Base-by-base conservation (phyloP, 2,113 vertebrate species). In the Crypturellus undulatus region DNA sequence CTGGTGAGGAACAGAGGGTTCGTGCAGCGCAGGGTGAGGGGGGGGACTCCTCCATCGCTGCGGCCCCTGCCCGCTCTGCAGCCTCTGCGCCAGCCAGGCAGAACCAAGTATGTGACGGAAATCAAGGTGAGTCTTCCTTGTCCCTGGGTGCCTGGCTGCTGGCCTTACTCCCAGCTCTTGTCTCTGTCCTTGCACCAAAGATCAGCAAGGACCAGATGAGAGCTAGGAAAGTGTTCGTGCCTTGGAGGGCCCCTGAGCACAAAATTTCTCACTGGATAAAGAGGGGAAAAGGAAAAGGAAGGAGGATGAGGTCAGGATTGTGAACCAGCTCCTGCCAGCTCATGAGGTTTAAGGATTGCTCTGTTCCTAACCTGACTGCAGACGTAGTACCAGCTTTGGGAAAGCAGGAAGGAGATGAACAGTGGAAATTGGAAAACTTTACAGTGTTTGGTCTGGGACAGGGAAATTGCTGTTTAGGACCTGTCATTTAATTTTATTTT, bases 131-230 rank as follows among this genome's bases (percentile, higher is more conserved):
- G 54, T 54, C n/a, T 68, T 54, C 70, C 52, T 68, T 26, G 26
- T 45, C 12, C 25, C 2, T 1, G 12, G 7, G 15, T 73, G 28
- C 34, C 0, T 2, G 17, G 21, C 2, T 4, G 25, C 60, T 3
- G 0, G 10, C 36, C 43, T 43, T 30, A 17, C 43, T 54, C 20
- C 8, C 17, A 12, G 60, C 43, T 75, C 43, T 38, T 10, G 54
- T 32, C 25, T 60, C 69, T 36, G 25, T 21, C 42, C 69, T 52
- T 4, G 16, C 32, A 45, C 21, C 16, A 43, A 43, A 52, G 15
- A 26, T 32, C 3, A 0, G 30, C 34, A 24, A 73, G 34, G 25
- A 17, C 45, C 69, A 52, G 62, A 3, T 12, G 4, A 3, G 9
- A 6, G 40, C 2, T 1, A 47, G 45, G 70, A 45, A 21, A 6